These are phyloP conservation scores for Conopomorpha cramerella DNA, from an alignment of 1,140 invertebrate species.

Conservation along the genomic window DNA sequence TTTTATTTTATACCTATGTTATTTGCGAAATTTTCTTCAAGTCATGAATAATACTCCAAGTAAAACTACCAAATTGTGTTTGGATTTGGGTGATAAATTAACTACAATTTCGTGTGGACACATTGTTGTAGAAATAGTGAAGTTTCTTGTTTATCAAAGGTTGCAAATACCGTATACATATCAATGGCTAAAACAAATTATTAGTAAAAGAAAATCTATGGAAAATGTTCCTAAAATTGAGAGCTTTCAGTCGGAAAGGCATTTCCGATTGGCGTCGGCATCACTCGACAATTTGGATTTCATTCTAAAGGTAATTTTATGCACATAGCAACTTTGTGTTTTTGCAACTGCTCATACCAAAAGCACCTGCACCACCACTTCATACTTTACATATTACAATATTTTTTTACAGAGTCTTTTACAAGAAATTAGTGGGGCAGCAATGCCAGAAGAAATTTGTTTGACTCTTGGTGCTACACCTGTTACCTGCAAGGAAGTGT, in stretches of 20 bases:
- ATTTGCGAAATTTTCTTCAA: slow-evolving; percentile 6
- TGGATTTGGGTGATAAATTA: slow-evolving; percentile 44
- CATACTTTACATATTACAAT: neutral
- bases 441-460: slow-evolving; percentile 39
- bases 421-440: slow-evolving; percentile 30
- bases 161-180: slow-evolving; percentile 54
- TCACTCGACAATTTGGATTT: slow-evolving; percentile 46
- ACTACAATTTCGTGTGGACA: slow-evolving; percentile 47
- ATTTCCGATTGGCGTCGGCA: slow-evolving; percentile 40
- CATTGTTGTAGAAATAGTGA: slow-evolving; percentile 48
- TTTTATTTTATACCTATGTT: too few species aligned
- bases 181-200: slow-evolving; percentile 48
- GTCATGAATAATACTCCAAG: too few species aligned
- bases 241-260: slow-evolving; percentile 38
- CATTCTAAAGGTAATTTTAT: slow-evolving; percentile 49
- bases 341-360: too few species aligned
- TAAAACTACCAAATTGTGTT: slow-evolving; percentile 17
- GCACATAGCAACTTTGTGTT: too few species aligned
- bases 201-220: slow-evolving; percentile 34
- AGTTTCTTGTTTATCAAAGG: slow-evolving; percentile 51
- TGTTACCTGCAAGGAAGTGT: slow-evolving; percentile 38
- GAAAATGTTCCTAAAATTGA: slow-evolving; percentile 21
- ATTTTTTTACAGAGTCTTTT: slow-evolving; percentile 28
- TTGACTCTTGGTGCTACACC: slow-evolving; percentile 35
- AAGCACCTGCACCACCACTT: neutral